A percentile compares a stretch with the other conserved stretches of the same genome.
phyloP scores from a whole-genome alignment of 2,113 vertebrate genomes.

The Mustelus asterias region DNA sequence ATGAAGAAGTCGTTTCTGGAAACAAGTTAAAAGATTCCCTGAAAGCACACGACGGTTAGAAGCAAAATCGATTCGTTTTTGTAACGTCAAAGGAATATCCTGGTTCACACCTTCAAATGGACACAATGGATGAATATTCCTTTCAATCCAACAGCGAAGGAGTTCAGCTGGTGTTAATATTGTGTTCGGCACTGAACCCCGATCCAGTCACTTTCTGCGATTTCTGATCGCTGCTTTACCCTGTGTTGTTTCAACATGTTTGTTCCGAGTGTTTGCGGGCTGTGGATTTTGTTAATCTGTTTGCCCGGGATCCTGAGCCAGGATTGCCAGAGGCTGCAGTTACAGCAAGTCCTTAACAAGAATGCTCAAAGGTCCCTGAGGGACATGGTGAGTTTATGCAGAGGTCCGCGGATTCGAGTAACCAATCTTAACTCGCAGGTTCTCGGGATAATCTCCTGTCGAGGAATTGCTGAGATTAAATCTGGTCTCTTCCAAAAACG shows the following conservation, averaged over 20 bases:
- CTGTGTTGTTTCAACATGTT: background rate
- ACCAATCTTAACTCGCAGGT: too few species aligned
- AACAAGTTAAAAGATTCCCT: background rate
- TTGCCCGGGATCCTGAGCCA: background rate
- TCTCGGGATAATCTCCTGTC: background rate
- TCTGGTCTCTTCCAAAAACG: background rate
- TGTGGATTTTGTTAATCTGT: background rate
- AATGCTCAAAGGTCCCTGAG: background rate
- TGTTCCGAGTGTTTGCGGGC: background rate
- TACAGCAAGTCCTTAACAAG: background rate
- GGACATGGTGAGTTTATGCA: background rate
- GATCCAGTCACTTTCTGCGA: background rate
- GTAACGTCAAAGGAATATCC: too few species aligned
- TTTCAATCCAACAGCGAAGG: too few species aligned
- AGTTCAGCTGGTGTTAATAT: too few species aligned
- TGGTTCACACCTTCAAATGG: too few species aligned
- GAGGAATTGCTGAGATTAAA: too few species aligned
- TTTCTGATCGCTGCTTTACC: rapidly evolving
- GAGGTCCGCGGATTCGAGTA: background rate
- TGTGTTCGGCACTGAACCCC: too few species aligned
- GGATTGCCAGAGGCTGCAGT: background rate
- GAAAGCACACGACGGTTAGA: background rate
- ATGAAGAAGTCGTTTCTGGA: background rate
- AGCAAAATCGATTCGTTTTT: too few species aligned
- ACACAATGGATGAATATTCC: too few species aligned